Evolutionary conservation across 2,888 invertebrate genomes (phyloP), one percentile per base, ranked within the genome.

Genomic region (Thymelicus lineola): DNA sequence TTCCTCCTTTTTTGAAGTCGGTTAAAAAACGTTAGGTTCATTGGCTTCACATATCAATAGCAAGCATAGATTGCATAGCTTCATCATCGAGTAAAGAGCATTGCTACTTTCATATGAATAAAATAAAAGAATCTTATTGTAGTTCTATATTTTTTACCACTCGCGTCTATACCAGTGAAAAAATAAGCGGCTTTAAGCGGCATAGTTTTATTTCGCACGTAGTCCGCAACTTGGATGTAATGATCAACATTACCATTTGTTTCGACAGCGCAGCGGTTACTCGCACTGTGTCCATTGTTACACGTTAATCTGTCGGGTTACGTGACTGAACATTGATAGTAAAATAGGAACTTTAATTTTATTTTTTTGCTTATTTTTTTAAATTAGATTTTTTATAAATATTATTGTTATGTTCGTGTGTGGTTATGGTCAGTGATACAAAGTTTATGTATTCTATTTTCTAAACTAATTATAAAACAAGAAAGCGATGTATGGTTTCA

Each of bases 191-290:
- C 55, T 55, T 55, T 55, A 50, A 35, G 35, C 55, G 55, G 55
- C 55, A 55, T 35, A 58, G 46, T 66, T 55, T 45, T 45, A 58
- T 66, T 58, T 66, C 36, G 46, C 46, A 58, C 65, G 58, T 57
- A 28, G 46, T 12, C 46, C 46, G 28, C 65, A 58, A 45, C 58
- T 65, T 10, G 9, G 45, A 15, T 35, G 42, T 66, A 55, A 66
- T 58, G 65, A 58, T 46, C 58, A 66, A 45, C 58, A 66, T 66
- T 65, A 65, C 55, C 15, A 45, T 46, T 65, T 65, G 55, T 65
- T 65, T 65, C 65, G 65, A 57, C 65, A 65, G 35, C 28, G 35
- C 45, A 14, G 28, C 28, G 14, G 55, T 55, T 28, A 28, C n/a
- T 38, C 14, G 17, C 20, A 55, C 53, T 55, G 64, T 64, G 3